These are phyloP conservation scores for Timema cristinae DNA, from an alignment of 2,888 invertebrate genomes.

Conservation along the genomic window DNA sequence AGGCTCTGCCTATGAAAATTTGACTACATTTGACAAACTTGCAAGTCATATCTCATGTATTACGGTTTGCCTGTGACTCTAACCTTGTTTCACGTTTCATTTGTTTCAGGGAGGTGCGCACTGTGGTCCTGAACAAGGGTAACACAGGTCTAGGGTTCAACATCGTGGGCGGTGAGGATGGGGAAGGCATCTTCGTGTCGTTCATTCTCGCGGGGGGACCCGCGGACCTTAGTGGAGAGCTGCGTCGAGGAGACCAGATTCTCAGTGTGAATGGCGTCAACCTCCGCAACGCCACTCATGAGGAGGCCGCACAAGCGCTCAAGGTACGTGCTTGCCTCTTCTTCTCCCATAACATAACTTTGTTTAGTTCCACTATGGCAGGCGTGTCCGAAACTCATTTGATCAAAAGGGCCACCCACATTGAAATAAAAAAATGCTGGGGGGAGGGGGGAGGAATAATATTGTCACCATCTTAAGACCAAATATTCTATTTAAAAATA, in stretches of 20 bases:
- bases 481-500: too few species aligned
- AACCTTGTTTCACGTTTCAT: conserved; percentile 8
- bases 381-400: too few species aligned
- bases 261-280: conserved; percentile 89
- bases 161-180: conserved; percentile 99
- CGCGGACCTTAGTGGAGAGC: conserved; percentile 86
- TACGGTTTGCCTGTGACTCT: too few species aligned
- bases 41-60: too few species aligned
- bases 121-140: conserved; percentile 85
- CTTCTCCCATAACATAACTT: background rate
- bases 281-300: conserved; percentile 90
- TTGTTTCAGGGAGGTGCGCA: conserved; percentile 67
- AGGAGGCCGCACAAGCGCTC: conserved; percentile 93
- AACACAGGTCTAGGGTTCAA: conserved; percentile 94
- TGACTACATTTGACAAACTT: too few species aligned
- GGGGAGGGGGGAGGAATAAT: too few species aligned
- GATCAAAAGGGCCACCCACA: too few species aligned
- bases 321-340: conserved; percentile 60
- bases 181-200: conserved; percentile 96
- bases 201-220: conserved; percentile 98
- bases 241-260: conserved; percentile 89
- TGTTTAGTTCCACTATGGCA: too few species aligned
- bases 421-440: too few species aligned
- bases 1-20: too few species aligned
- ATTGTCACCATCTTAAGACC: too few species aligned